A percentile compares a stretch with the other conserved stretches of the same genome.
These are phyloP conservation scores for Parascotia fuliginaria DNA, from an alignment of 2,888 invertebrate species.

Conservation along the genomic window DNA sequence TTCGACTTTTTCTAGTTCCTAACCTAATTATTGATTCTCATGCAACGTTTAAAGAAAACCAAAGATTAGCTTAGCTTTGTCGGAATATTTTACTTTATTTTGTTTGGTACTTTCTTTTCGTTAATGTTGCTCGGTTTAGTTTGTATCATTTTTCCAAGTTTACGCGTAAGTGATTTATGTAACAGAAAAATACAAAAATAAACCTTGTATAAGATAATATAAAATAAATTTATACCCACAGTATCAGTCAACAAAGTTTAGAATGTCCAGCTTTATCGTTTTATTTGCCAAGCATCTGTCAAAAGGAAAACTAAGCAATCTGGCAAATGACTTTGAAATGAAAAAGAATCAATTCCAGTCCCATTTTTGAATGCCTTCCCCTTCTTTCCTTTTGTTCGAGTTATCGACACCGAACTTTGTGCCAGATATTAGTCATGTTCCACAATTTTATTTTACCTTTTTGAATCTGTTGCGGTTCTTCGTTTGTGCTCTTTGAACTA, in stretches of 20 bases:
- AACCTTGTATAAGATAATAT: too few species aligned
- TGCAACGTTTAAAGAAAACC: slow-evolving; percentile 44
- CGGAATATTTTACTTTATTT: slow-evolving; percentile 2
- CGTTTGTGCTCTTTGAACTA: slow-evolving; percentile 79
- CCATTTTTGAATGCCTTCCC: slow-evolving; percentile 71
- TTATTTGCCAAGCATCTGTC: slow-evolving; percentile 5
- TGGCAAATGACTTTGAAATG: slow-evolving; percentile 36
- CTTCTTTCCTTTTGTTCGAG: slow-evolving; percentile 71
- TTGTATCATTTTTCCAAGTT: too few species aligned
- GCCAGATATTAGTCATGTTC: slow-evolving; percentile 79
- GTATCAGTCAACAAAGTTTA: too few species aligned
- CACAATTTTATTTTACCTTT: slow-evolving; percentile 52
- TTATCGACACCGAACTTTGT: slow-evolving; percentile 78
- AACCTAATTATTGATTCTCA: slow-evolving; percentile 74
- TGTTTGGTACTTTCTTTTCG: not conserved
- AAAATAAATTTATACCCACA: too few species aligned
- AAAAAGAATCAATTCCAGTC: slow-evolving; percentile 43
- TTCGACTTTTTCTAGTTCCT: slow-evolving; percentile 56
- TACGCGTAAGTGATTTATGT: too few species aligned
- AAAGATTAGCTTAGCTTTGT: slow-evolving; percentile 13
- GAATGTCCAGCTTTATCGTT: not conserved
- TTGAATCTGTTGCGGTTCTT: slow-evolving; percentile 78
- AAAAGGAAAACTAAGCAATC: slow-evolving; percentile 19
- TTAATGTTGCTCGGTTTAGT: not conserved
- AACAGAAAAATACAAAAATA: too few species aligned